These are phyloP conservation scores for Danio aesculapii DNA, from an alignment of 2,797 vertebrate genomes.

Conservation along the genomic window DNA sequence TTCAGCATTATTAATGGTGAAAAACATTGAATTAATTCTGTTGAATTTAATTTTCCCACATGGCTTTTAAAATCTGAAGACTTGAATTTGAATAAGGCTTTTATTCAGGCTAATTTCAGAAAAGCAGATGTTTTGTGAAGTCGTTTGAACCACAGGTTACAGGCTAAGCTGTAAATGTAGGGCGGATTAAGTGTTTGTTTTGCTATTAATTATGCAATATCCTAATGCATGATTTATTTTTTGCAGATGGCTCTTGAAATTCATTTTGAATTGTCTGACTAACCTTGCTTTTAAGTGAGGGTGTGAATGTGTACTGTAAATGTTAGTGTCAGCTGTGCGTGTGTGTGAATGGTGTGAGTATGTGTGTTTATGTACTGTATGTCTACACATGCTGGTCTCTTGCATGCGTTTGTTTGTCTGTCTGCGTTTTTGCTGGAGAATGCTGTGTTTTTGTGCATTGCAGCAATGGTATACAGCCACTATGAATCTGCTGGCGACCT, in stretches of 20 bases:
- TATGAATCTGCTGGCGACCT: conserved; percentile 98
- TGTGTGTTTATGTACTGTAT: conserved; percentile 29
- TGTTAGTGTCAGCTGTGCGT: conserved; percentile 51
- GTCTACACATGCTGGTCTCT: conserved; percentile 55
- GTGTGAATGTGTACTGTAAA: conserved; percentile 49
- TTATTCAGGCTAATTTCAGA: neutral
- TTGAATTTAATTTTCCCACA: neutral
- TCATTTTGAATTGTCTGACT: conserved; percentile 54
- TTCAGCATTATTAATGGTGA: conserved; percentile 47
- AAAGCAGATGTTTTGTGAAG: neutral
- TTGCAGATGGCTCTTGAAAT: conserved; percentile 57
- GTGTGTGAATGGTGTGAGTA: conserved; percentile 19
- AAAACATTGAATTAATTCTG: neutral
- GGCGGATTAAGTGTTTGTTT: conserved; percentile 40
- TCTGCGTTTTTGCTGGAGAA: conserved; percentile 87
- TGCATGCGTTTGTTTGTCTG: conserved; percentile 61
- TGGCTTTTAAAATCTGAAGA: conserved; percentile 5
- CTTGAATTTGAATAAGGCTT: conserved; percentile 16
- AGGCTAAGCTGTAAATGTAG: conserved; percentile 49
- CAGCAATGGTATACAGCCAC: conserved; percentile 99
- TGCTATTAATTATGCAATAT: conserved; percentile 51
- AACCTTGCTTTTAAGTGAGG: conserved; percentile 56
- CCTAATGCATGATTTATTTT: conserved; percentile 57
- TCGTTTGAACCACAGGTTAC: conserved; percentile 21
- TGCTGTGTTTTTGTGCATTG: conserved; percentile 91